phyloP scores from a whole-genome alignment of 2,797 vertebrate species.

The Phylloscopus collybita region DNA sequence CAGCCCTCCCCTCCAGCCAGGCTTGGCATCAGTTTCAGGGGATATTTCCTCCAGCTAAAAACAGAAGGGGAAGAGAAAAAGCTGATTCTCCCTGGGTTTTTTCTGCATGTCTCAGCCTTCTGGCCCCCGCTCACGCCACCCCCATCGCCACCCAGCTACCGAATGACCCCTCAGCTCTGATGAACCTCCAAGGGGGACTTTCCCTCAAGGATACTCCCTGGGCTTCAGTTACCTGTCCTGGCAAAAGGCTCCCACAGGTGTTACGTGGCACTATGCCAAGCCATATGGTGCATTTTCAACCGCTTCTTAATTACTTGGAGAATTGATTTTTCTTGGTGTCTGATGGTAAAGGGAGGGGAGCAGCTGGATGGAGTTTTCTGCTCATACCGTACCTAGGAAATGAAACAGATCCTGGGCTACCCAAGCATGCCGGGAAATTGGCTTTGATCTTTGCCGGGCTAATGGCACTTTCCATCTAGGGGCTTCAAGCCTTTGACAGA shows the following conservation, averaged over 20 bases:
- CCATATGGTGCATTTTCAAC: neutral
- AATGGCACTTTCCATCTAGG: neutral
- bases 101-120: neutral
- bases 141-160: accelerated
- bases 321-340: neutral
- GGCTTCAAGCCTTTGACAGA: neutral
- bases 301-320: conserved; percentile 11
- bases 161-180: accelerated
- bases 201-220: neutral
- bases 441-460: neutral
- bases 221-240: neutral
- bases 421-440: neutral
- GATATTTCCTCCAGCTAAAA: conserved; percentile 45
- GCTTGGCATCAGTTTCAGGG: neutral
- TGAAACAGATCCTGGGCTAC: conserved; percentile 21
- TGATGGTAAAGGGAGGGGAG: neutral
- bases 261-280: accelerated
- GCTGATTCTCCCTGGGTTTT: conserved; percentile 17
- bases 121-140: neutral
- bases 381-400: neutral
- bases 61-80: conserved; percentile 62
- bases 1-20: neutral
- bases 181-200: neutral
- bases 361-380: conserved; percentile 34
- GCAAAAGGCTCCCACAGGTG: neutral